These are phyloP conservation scores for Dasypolia templi DNA, from an alignment of 2,888 invertebrate genomes.

Conservation along the genomic window DNA sequence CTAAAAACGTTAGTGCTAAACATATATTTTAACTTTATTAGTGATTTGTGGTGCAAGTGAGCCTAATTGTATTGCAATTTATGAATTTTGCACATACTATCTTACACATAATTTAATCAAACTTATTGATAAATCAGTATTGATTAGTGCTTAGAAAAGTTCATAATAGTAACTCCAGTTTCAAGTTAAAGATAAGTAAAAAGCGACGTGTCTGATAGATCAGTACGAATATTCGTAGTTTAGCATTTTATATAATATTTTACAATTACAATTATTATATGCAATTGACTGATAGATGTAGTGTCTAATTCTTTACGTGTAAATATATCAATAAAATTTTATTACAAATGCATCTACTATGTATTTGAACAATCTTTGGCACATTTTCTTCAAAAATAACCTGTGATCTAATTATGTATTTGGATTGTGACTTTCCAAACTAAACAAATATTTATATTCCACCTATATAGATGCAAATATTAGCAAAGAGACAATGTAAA, in stretches of 20 bases:
- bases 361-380: conserved; percentile 75
- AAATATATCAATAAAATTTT: conserved; percentile 69
- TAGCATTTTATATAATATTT: conserved; percentile 66
- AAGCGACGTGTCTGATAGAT: conserved; percentile 33
- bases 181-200: conserved; percentile 39
- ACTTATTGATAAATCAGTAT: conserved; percentile 52
- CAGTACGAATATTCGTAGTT: conserved; percentile 46
- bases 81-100: conserved; percentile 17
- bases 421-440: conserved; percentile 65
- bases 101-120: conserved; percentile 15
- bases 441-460: conserved; percentile 31
- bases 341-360: conserved; percentile 60
- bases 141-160: conserved; percentile 52
- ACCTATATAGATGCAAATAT: conserved; percentile 12
- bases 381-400: conserved; percentile 77
- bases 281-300: conserved; percentile 89
- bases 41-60: background rate
- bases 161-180: conserved; percentile 46
- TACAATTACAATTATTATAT: conserved; percentile 74
- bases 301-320: conserved; percentile 75
- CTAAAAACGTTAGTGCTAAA: background rate
- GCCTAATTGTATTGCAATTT: conserved; percentile 16
- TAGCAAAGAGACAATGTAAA: background rate
- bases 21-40: background rate
- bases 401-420: conserved; percentile 78